These are phyloP conservation scores for Marisa cornuarietis DNA, from an alignment of 1,140 invertebrate species.

Conservation along the genomic window DNA sequence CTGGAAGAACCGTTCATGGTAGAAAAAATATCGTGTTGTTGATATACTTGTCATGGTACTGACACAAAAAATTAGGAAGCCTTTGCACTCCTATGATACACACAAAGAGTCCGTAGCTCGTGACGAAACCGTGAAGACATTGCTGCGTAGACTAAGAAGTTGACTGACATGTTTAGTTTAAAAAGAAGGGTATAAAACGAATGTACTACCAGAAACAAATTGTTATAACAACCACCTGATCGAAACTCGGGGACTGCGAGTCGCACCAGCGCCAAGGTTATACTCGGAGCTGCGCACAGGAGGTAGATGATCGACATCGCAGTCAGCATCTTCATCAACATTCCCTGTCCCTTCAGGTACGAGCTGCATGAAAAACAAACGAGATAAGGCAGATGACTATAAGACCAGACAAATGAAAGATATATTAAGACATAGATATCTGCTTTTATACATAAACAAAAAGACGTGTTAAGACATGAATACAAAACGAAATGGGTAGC, in stretches of 20 bases:
- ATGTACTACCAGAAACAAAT: slow-evolving; percentile 8
- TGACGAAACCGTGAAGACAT: slow-evolving; percentile 11
- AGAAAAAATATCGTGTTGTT: no score
- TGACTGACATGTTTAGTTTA: slow-evolving; percentile 6
- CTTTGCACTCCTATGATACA: no score
- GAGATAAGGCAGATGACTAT: no score
- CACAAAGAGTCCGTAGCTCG: not conserved
- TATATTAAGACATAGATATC: no score
- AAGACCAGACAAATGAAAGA: no score
- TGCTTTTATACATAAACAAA: no score
- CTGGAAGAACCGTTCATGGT: no score
- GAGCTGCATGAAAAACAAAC: no score
- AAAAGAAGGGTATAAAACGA: not conserved
- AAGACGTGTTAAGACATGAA: no score
- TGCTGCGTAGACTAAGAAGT: slow-evolving; percentile 12
- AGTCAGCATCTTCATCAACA: slow-evolving; percentile 14
- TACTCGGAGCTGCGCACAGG: slow-evolving; percentile 5
- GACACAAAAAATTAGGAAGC: no score
- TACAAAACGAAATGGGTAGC: no score
- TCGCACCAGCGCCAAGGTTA: not conserved
- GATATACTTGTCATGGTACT: no score
- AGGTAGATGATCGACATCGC: slow-evolving; percentile 13
- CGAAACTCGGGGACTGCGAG: not conserved
- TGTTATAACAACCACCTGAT: not conserved
- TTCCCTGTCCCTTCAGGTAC: not conserved